Evolutionary conservation across 2,888 invertebrate species (phyloP).

Genomic region (Brenthis daphne): DNA sequence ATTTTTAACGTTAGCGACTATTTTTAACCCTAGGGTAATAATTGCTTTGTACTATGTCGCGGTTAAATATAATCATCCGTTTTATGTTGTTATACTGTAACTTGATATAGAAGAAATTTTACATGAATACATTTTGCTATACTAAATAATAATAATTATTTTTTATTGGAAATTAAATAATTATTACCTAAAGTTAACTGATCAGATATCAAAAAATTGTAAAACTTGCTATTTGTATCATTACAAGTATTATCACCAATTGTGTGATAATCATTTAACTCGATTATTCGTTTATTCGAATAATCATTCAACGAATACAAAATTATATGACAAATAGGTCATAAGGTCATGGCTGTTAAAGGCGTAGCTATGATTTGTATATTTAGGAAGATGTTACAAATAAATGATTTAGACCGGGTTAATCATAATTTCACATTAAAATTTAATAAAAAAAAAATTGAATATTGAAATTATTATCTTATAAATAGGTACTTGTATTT

Average conservation of each 20-base stretch:
- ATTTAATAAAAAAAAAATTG: neutral
- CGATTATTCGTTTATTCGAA: conserved; percentile 13
- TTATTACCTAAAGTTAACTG: too few relatives aligned
- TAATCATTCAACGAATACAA: neutral
- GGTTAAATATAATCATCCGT: conserved; percentile 39
- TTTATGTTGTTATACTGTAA: conserved; percentile 34
- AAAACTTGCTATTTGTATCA: too few relatives aligned
- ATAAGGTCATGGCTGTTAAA: conserved; percentile 16
- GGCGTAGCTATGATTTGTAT: conserved; percentile 3
- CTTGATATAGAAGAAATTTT: conserved; percentile 21
- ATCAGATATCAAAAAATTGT: too few relatives aligned
- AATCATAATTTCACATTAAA: neutral
- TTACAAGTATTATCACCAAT: too few relatives aligned
- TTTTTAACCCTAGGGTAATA: conserved; percentile 64
- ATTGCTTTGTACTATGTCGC: conserved; percentile 55
- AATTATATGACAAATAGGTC: conserved; percentile 14
- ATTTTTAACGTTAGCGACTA: conserved; percentile 68
- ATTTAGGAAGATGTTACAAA: neutral
- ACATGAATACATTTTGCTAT: too few relatives aligned
- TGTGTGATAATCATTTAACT: neutral
- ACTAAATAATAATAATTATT: too few relatives aligned
- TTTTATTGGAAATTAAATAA: too few relatives aligned
- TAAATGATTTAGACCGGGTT: neutral
- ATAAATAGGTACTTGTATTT: too few relatives aligned
- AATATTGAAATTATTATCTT: neutral